Percentiles rank a stretch among this genome's conserved stretches.
Conservation (phyloP, 30 jellyfish, hydroid and myxozoan species). For the Turritopsis dohrnii region DNA sequence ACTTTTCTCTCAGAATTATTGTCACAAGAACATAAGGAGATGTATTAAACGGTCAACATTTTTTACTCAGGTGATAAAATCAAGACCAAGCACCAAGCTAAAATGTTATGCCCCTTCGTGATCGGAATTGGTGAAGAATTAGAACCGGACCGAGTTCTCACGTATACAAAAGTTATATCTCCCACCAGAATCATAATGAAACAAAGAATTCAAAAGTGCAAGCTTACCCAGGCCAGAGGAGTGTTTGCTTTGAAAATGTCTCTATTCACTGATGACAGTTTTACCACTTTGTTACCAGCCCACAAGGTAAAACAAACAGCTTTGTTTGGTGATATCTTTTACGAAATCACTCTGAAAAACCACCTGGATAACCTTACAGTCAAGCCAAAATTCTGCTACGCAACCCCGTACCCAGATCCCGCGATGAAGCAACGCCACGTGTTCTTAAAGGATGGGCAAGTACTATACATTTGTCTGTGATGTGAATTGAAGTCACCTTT, state of each 20-base stretch:
- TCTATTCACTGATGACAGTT: constrained; percentile 44
- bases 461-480: no score
- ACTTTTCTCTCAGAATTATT: no score
- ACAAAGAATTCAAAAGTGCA: constrained; percentile 43
- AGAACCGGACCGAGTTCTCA: constrained; percentile 33
- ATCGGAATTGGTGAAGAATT: constrained; percentile 64
- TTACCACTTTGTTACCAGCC: constrained; percentile 28
- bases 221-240: constrained; percentile 35
- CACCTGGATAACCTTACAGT: constrained; percentile 35
- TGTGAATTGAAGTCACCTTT: no score
- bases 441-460: constrained; percentile 71
- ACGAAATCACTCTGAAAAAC: constrained; percentile 34
- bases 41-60: not conserved
- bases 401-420: constrained; percentile 74
- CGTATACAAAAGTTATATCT: constrained; percentile 31
- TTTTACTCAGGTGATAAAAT: not conserved
- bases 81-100: not conserved
- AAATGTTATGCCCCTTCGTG: constrained; percentile 49
- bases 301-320: constrained; percentile 11
- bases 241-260: constrained; percentile 33
- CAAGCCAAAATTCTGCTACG: constrained; percentile 64
- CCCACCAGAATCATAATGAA: constrained; percentile 33
- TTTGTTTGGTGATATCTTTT: constrained; percentile 38
- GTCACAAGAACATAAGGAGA: not conserved
- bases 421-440: constrained; percentile 30